phyloP scores from a whole-genome alignment of 1,140 invertebrate species.

The Drosophila subpulchrella region DNA sequence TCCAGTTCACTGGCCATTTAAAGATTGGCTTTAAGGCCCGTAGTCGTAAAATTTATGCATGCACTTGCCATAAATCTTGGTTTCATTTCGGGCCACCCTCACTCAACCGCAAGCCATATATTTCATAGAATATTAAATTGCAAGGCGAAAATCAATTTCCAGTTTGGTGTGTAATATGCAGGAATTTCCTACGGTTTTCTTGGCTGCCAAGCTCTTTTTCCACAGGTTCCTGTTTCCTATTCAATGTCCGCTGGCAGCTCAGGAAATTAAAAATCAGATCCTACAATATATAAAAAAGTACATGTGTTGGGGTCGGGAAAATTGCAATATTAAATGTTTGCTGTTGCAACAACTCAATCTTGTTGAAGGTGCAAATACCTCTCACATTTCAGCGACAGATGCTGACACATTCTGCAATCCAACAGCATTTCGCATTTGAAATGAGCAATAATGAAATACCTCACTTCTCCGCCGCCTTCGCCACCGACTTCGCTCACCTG shows the following conservation, averaged over 20 bases:
- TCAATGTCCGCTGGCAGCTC: constrained; percentile 31
- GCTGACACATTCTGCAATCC: constrained; percentile 52
- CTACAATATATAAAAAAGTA: constrained; percentile 28
- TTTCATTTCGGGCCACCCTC: constrained; percentile 51
- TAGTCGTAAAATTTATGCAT: constrained; percentile 19
- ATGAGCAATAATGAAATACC: constrained; percentile 69
- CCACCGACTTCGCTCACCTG: constrained; percentile 5
- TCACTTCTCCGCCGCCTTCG: constrained; percentile 1
- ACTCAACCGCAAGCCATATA: constrained; percentile 36
- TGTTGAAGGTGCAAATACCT: constrained; percentile 29
- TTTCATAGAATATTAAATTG: constrained; percentile 68
- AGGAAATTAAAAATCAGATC: constrained; percentile 71
- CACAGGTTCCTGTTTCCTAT: constrained; percentile 21
- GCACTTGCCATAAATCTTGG: constrained; percentile 53
- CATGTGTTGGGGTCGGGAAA: constrained; percentile 3
- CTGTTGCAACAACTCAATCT: constrained; percentile 39
- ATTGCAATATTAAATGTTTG: constrained; percentile 41
- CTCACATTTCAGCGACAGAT: constrained; percentile 57
- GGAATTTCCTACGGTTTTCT: constrained; percentile 26
- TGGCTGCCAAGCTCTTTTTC: constrained; percentile 3
- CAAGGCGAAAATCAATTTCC: constrained; percentile 68
- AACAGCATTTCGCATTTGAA: constrained; percentile 56
- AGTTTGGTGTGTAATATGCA: constrained; percentile 45
- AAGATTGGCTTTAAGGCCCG: constrained; percentile 24
- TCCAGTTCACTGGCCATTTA: constrained; percentile 13